These are phyloP conservation scores for Apantesis nais DNA, from an alignment of 2,888 invertebrate species.

Conservation along the genomic window DNA sequence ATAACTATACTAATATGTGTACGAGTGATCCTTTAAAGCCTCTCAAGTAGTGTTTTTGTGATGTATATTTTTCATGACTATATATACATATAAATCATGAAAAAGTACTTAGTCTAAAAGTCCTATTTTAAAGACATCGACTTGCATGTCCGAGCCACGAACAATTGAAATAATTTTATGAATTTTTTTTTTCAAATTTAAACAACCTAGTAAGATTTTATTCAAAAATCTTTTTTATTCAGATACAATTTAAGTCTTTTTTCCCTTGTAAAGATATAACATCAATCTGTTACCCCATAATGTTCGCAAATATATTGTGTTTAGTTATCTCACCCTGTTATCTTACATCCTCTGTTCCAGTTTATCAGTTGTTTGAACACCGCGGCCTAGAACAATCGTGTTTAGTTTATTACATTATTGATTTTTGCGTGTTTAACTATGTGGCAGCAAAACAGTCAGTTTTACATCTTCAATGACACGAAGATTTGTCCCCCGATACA, in stretches of 20 bases:
- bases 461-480: conserved; percentile 64
- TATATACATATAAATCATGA: too few species aligned
- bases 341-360: conserved; percentile 67
- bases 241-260: background rate
- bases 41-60: too few species aligned
- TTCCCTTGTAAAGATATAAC: conserved; percentile 4
- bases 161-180: too few species aligned
- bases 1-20: background rate
- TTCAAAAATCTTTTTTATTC: background rate
- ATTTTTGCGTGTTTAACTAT: conserved; percentile 47
- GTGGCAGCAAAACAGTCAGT: conserved; percentile 68
- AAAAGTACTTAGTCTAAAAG: too few species aligned
- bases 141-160: too few species aligned
- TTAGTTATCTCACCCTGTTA: conserved; percentile 39
- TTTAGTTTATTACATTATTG: conserved; percentile 27
- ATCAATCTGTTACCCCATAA: conserved; percentile 14
- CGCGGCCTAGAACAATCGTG: conserved; percentile 22
- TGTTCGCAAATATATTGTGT: conserved; percentile 1
- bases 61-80: too few species aligned
- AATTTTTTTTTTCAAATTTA: too few species aligned
- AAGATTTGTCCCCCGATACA: conserved; percentile 58
- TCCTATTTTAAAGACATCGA: too few species aligned
- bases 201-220: background rate
- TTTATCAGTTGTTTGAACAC: conserved; percentile 68
- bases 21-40: too few species aligned